Percentiles rank a stretch among this genome's conserved stretches.
These are phyloP conservation scores for Oligia fasciuncula DNA, from an alignment of 2,888 invertebrate genomes.

Conservation along the genomic window DNA sequence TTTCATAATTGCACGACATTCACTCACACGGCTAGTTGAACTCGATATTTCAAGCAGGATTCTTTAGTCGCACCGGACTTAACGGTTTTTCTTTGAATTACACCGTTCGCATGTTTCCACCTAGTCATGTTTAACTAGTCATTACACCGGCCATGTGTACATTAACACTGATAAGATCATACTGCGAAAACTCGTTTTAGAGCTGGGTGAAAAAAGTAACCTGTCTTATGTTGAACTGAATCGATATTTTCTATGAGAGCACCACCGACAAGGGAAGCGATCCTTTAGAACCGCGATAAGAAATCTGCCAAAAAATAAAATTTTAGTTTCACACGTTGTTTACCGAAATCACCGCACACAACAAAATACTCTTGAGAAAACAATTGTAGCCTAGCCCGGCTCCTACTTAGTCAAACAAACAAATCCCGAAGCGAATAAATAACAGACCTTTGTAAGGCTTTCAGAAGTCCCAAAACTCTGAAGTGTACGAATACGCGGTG, in stretches of 20 bases:
- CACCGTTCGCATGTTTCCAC: slow-evolving; percentile 20
- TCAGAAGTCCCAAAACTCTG: slow-evolving; percentile 43
- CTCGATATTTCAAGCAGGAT: slow-evolving; percentile 45
- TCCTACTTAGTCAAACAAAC: slow-evolving; percentile 47
- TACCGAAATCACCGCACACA: neutral
- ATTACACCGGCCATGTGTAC: slow-evolving; percentile 37
- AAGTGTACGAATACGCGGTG: slow-evolving; percentile 37
- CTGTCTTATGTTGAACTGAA: neutral
- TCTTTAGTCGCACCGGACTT: slow-evolving; percentile 32
- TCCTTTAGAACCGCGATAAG: neutral
- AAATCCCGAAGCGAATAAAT: slow-evolving; percentile 54
- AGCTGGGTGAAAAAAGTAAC: neutral
- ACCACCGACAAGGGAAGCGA: neutral
- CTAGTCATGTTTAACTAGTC: slow-evolving; percentile 41
- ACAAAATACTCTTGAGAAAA: slow-evolving; percentile 37
- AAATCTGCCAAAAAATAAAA: neutral
- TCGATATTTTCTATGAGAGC: neutral
- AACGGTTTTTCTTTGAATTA: slow-evolving; percentile 40
- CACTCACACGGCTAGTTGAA: slow-evolving; percentile 38
- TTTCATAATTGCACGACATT: slow-evolving; percentile 40
- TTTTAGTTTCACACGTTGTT: neutral
- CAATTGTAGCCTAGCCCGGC: slow-evolving; percentile 40
- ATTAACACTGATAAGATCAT: slow-evolving; percentile 35
- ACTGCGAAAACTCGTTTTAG: slow-evolving; percentile 24
- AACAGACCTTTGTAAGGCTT: slow-evolving; percentile 59